Conservation (phyloP, 1,140 invertebrate genomes). For the Drosophila ambigua region DNA sequence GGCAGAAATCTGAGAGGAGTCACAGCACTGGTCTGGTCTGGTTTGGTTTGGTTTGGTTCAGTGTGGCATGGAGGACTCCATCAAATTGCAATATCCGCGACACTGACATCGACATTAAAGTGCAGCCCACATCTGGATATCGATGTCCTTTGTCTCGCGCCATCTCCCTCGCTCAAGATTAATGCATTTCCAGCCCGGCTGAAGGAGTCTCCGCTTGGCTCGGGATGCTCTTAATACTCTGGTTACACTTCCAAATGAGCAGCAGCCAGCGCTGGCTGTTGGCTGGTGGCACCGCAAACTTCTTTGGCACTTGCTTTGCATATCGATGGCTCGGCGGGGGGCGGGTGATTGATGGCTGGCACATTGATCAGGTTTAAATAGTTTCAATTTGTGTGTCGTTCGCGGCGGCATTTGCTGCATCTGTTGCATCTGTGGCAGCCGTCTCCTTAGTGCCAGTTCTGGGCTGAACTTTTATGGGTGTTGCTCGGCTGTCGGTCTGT, state of each 20-base stretch:
- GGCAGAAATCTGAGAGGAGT: neutral
- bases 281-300: too few relatives aligned
- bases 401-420: neutral
- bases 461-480: neutral
- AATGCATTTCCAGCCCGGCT: slow-evolving; percentile 66
- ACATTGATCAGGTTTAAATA: slow-evolving; percentile 59
- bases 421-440: neutral
- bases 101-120: slow-evolving; percentile 59
- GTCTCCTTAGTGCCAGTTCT: neutral
- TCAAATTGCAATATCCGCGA: slow-evolving; percentile 81
- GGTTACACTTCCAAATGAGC: slow-evolving; percentile 70
- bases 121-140: slow-evolving; percentile 67
- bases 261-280: neutral
- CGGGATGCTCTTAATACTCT: slow-evolving; percentile 71
- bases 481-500: too few relatives aligned
- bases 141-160: slow-evolving; percentile 30
- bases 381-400: slow-evolving; percentile 55
- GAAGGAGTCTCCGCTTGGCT: slow-evolving; percentile 8
- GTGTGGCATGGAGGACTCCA: slow-evolving; percentile 37
- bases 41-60: neutral
- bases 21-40: too few relatives aligned
- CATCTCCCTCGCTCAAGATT: slow-evolving; percentile 49
- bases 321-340: slow-evolving; percentile 57
- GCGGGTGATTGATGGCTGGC: slow-evolving; percentile 66
- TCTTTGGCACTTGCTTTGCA: slow-evolving; percentile 35